Conservation (phyloP, 2,797 vertebrate genomes). For the Pyrocephalus nanus region DNA sequence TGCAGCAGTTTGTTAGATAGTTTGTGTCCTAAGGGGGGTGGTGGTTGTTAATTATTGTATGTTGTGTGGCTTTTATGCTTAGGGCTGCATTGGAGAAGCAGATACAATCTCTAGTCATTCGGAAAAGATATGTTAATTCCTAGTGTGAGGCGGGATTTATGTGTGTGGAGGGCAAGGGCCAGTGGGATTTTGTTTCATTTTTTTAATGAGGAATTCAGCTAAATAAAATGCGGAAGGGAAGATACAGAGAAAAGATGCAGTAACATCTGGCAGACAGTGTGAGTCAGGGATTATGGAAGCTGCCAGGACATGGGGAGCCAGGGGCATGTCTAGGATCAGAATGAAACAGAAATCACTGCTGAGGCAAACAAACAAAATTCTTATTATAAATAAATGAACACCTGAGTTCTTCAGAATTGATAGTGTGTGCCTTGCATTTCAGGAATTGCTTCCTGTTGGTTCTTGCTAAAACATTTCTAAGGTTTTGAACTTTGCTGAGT, state of each 20-base stretch:
- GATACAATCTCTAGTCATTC: neutral
- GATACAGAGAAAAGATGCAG: neutral
- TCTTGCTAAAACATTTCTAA: neutral
- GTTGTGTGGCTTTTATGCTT: neutral
- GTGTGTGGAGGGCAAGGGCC: neutral
- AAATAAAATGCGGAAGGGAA: neutral
- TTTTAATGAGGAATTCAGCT: neutral
- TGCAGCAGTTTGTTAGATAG: neutral
- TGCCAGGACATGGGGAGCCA: neutral
- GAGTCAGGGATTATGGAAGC: neutral
- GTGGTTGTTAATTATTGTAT: neutral
- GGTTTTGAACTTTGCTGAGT: neutral
- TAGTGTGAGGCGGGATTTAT: neutral
- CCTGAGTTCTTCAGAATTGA: neutral
- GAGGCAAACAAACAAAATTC: neutral
- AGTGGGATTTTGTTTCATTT: neutral
- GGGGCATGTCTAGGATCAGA: neutral
- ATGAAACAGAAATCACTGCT: neutral
- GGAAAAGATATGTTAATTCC: neutral
- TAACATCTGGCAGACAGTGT: neutral
- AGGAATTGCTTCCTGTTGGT: neutral
- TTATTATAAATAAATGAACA: neutral
- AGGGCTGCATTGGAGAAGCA: neutral
- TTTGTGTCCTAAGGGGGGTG: neutral
- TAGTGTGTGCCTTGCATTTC: rapidly evolving